Base-by-base conservation (phyloP, 2,888 invertebrate species). In the Callinectes sapidus region DNA sequence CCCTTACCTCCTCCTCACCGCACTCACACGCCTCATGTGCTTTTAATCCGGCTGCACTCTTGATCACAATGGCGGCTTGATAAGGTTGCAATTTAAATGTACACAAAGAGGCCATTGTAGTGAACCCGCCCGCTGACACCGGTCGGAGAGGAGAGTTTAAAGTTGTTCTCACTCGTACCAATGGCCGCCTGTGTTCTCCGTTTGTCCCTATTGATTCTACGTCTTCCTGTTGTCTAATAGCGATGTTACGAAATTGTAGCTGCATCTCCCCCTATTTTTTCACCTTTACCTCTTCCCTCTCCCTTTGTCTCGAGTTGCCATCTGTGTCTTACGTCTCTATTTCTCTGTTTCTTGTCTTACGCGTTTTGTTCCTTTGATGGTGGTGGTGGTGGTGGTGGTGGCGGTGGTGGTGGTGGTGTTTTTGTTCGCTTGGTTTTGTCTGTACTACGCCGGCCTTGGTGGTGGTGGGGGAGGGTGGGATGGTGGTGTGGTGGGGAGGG, bases 61-160 rank as follows among this genome's bases (percentile, higher is more conserved):
- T 35, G 81, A 81, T 81, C 81, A 81, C 81, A 81, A 81, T 81
- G 81, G 81, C 32, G 35, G 81, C 71, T 81, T 81, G 81, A 81
- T 81, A 32, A 81, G 81, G 81, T 81, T 81, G 81, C 81, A 81
- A 81, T 81, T 81, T 81, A 81, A 81, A 81, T 81, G 35, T 81
- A 35, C 35, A 81, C 81, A 81, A 81, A 81, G 81, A 81, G 81
- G 5, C 81, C 81, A 81, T 81, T 81, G 81, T 81, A 35, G 81
- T 81, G 81, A 35, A 16, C 81, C 81, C 81, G 81, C 81, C 1
- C 81, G 81, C 81, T 35, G 32, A 81, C 81, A 81, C 81, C 81
- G 81, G 81, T 35, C 35, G 32, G 32, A 35, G 81, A 32, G 35
- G 81, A 35, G 81, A 35, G 81, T 81, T 81, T 32, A 32, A 81